These are phyloP conservation scores for Parnassius apollo DNA, from an alignment of 2,888 invertebrate genomes.

Conservation along the genomic window DNA sequence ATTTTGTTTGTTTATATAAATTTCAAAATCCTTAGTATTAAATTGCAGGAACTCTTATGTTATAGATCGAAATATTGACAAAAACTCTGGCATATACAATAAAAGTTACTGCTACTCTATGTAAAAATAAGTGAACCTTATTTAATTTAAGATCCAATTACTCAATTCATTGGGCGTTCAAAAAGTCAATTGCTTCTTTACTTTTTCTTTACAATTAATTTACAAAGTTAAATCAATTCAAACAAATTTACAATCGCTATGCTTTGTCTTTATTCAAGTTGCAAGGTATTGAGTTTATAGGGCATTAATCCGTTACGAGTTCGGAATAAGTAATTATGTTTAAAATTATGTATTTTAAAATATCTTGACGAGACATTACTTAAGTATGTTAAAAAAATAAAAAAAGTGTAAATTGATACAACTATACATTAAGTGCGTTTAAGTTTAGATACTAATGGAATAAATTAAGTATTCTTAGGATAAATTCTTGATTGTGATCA, in stretches of 20 bases:
- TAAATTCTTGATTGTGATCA: neutral
- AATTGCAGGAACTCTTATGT: too few species aligned
- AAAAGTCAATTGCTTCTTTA: too few species aligned
- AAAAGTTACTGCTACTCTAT: too few species aligned
- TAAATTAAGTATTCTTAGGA: slow-evolving; percentile 6
- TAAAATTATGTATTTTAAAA: neutral
- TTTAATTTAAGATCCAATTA: neutral
- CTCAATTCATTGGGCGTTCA: neutral
- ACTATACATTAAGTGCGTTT: neutral
- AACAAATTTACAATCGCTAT: neutral
- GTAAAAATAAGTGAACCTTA: too few species aligned
- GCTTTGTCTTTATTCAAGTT: neutral
- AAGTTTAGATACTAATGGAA: slow-evolving; percentile 5
- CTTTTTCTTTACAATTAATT: too few species aligned
- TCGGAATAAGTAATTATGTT: neutral
- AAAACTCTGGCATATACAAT: too few species aligned
- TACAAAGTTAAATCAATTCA: neutral
- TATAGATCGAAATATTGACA: too few species aligned
- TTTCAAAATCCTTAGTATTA: too few species aligned
- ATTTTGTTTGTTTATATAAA: too few species aligned
- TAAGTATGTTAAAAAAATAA: neutral
- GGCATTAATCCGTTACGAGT: too few species aligned
- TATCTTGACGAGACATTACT: neutral
- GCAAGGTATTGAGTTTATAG: neutral
- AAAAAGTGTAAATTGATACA: neutral